Percentiles rank a stretch among this genome's conserved stretches.
Conservation (phyloP, 2,113 vertebrate species). For the Cephalopterus ornatus region DNA sequence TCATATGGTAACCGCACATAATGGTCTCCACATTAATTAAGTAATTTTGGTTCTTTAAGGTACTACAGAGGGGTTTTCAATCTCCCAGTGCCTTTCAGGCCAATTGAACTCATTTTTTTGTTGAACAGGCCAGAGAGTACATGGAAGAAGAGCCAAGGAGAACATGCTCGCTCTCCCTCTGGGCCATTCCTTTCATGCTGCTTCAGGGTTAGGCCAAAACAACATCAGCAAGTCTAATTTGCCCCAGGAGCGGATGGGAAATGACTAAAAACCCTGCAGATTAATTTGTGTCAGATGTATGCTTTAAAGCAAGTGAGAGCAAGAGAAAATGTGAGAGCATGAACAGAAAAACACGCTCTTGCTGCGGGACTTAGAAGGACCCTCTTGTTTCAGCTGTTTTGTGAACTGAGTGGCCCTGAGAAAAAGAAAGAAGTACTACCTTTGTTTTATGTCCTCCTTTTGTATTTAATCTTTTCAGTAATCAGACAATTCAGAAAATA, state of each 20-base stretch:
- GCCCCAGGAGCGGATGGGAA: slow-evolving; percentile 61
- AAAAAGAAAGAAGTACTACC: background rate
- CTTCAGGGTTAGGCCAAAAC: slow-evolving; percentile 54
- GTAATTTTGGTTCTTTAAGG: slow-evolving; percentile 65
- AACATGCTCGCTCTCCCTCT: slow-evolving; percentile 30
- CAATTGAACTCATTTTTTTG: slow-evolving; percentile 52
- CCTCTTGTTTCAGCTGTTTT: background rate
- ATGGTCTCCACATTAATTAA: slow-evolving; percentile 80
- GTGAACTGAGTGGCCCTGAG: background rate
- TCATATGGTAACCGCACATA: slow-evolving; percentile 85
- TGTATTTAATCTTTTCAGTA: background rate
- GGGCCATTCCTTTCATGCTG: slow-evolving; percentile 53
- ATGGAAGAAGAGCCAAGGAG: slow-evolving; percentile 58
- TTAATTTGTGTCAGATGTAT: slow-evolving; percentile 67
- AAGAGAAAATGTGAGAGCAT: background rate
- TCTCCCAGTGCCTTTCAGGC: slow-evolving; percentile 47
- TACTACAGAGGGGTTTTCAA: slow-evolving; percentile 57
- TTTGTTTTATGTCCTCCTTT: background rate
- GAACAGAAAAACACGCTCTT: slow-evolving; percentile 1
- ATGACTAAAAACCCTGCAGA: slow-evolving; percentile 59
- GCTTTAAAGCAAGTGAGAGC: slow-evolving; percentile 25
- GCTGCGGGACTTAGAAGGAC: background rate
- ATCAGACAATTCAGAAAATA: background rate
- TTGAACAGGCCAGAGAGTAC: slow-evolving; percentile 28
- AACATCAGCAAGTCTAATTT: slow-evolving; percentile 74